phyloP scores from a whole-genome alignment of 2,797 vertebrate genomes.

The Alca torda region DNA sequence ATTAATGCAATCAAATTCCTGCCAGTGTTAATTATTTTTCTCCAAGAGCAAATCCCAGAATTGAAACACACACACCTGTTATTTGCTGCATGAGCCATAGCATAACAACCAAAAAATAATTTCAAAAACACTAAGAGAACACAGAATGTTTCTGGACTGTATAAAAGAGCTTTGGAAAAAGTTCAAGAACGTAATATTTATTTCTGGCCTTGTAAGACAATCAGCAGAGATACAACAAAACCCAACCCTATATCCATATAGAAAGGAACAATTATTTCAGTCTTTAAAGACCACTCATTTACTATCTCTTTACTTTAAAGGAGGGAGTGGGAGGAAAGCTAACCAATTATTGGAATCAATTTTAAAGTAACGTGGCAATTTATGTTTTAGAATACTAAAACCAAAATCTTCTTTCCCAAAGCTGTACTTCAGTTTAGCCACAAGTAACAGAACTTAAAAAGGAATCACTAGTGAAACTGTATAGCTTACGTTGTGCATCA shows the following conservation, averaged over 20 bases:
- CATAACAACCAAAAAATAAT: not conserved
- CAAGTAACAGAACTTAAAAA: not conserved
- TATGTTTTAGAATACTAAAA: not conserved
- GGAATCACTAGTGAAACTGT: not conserved
- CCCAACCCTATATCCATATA: not conserved
- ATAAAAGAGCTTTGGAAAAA: not conserved
- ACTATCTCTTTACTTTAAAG: not conserved
- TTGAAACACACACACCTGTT: slow-evolving; percentile 69
- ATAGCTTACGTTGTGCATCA: rapidly evolving
- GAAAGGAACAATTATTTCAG: not conserved
- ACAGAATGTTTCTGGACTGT: not conserved
- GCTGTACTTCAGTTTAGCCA: not conserved
- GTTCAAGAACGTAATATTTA: not conserved
- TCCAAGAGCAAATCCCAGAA: slow-evolving; percentile 75
- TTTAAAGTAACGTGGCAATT: not conserved
- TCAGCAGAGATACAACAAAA: not conserved
- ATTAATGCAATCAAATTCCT: slow-evolving; percentile 79
- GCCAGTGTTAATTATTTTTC: slow-evolving; percentile 80
- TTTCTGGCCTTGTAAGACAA: not conserved
- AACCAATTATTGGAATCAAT: not conserved
- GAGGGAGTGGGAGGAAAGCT: not conserved
- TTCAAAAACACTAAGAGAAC: not conserved
- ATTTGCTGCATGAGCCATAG: slow-evolving; percentile 37
- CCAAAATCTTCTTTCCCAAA: not conserved
- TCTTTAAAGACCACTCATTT: not conserved